Conservation (phyloP, 2,113 vertebrate species). For the Nycticorax nycticorax region DNA sequence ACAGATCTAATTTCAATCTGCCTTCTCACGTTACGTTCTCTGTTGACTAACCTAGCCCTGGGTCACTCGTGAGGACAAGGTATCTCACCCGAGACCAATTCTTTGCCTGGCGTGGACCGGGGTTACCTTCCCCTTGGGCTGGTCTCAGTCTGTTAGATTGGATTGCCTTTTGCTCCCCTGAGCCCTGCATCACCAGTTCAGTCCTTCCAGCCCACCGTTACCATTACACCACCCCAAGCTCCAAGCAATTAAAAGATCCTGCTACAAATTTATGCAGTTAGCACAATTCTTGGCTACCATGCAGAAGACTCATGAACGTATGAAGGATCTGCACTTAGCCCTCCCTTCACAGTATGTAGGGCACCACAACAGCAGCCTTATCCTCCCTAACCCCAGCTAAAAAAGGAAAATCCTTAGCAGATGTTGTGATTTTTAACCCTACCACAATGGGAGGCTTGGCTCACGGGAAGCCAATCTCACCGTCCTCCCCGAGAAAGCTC, state of each 20-base stretch:
- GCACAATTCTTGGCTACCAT: background rate
- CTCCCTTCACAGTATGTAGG: background rate
- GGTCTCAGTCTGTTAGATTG: fast-evolving
- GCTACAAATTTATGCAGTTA: background rate
- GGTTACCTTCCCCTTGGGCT: fast-evolving
- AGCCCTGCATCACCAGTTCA: background rate
- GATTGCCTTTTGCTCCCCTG: background rate
- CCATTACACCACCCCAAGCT: background rate
- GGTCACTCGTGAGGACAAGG: background rate
- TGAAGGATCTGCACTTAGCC: background rate
- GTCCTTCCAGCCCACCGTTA: background rate
- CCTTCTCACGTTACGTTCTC: fast-evolving
- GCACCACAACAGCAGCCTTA: background rate
- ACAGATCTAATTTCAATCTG: background rate
- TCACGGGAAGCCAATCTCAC: no score
- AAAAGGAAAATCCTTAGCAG: background rate
- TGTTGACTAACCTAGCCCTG: background rate
- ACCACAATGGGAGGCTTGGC: fast-evolving
- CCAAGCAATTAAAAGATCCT: background rate
- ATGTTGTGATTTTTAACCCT: background rate
- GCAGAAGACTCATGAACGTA: fast-evolving
- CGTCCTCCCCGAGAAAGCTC: background rate
- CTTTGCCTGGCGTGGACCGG: fast-evolving
- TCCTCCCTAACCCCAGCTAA: background rate
- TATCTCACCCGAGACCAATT: background rate